Base-by-base conservation (phyloP, 2,888 invertebrate genomes). In the Lasioglossum leucozonium region DNA sequence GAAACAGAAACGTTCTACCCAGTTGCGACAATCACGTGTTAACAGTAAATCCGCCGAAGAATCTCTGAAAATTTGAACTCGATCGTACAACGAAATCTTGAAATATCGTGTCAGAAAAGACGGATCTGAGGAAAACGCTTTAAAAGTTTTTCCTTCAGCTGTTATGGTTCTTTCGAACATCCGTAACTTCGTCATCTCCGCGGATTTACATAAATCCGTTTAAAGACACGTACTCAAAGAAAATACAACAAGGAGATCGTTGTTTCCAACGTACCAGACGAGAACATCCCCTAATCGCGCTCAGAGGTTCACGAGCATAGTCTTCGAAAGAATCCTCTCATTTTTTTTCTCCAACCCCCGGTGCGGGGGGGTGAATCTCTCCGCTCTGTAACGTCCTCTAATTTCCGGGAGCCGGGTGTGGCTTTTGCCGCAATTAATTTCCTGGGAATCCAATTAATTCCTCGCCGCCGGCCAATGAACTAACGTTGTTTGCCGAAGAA, bases 371-470 rank as follows among this genome's bases (percentile, higher is more conserved):
- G 76, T 58, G 77, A 78, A 84, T 85, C 55, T 69, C 72, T 74
- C 79, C 83, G 67, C 84, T 72, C 82, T 81, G 88, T 81, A 87
- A 82, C 74, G 73, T 69, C 74, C 84, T 86, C 88, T 89, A 86
- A 89, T 91, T 89, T 88, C 91, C 83, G 71, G 55, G 71, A 65
- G 65, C 78, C 82, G 84, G 72, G 79, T 84, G 87, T 90, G 90
- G 91, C 90, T 90, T 90, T 87, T 85, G 87, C 84, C 87, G 86
- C 89, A 87, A 90, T 90, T 89, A 90, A 90, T 90, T 90, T 84
- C 79, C 86, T 82, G 80, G 87, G 88, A 88, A 90, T 90, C 89
- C 86, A 90, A 90, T 90, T 90, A 91, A 91, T 88, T 91, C 85
- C 80, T 51, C 88, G 87, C 82, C 82, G 83, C 72, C 77, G 87